These are phyloP conservation scores for Entomobrya proxima DNA, from an alignment of 2,888 invertebrate species.

Conservation along the genomic window DNA sequence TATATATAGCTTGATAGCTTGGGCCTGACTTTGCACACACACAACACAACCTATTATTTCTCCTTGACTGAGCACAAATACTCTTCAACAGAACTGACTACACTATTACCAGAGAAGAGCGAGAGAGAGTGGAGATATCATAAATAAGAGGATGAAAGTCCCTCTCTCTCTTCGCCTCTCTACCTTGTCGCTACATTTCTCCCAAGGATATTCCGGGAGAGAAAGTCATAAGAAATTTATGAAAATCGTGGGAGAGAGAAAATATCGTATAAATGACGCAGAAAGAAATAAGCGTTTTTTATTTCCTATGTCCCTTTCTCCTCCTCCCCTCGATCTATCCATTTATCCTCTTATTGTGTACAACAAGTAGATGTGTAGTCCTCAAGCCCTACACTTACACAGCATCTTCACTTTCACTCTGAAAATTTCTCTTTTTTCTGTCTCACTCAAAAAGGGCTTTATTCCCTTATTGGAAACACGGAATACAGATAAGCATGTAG, in stretches of 20 bases:
- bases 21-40: background rate
- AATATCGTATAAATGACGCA: background rate
- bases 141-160: conserved; percentile 23
- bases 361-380: no score
- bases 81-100: background rate
- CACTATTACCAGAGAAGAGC: no score
- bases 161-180: conserved; percentile 6
- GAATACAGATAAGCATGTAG: no score
- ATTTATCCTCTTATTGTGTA: background rate
- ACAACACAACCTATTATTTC: conserved; percentile 6
- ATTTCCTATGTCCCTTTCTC: background rate
- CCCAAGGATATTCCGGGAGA: background rate
- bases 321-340: background rate
- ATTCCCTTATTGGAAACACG: no score
- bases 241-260: background rate
- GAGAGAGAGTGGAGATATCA: background rate
- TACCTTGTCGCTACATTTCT: background rate
- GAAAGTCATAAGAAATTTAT: conserved; percentile 47
- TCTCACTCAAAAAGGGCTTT: no score
- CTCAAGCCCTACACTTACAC: no score
- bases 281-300: background rate
- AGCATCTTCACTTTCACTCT: no score
- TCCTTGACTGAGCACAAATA: conserved; percentile 13
- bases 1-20: no score
- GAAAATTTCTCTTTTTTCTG: no score